phyloP scores from a whole-genome alignment of 2,113 vertebrate genomes.

The Rynchops niger region DNA sequence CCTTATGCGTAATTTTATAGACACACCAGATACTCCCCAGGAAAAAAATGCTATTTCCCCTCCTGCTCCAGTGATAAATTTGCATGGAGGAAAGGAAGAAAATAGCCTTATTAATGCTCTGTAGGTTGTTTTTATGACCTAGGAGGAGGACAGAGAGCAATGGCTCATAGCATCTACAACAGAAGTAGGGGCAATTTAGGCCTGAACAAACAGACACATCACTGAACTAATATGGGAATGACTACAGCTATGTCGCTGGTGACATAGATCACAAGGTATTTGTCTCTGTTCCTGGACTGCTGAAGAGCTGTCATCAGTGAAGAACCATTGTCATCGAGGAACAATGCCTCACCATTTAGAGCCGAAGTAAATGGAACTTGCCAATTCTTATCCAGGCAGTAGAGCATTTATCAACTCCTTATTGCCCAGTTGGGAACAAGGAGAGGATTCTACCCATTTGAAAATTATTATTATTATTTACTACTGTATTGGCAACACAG shows the following conservation, averaged over 20 bases:
- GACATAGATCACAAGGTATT: constrained; percentile 1
- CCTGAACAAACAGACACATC: not conserved
- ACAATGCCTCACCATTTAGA: constrained; percentile 52
- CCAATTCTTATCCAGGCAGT: constrained; percentile 36
- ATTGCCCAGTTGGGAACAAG: constrained; percentile 42
- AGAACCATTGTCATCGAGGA: constrained; percentile 34
- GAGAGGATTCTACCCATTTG: constrained; percentile 42
- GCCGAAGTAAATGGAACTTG: constrained; percentile 32
- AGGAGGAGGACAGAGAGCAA: not conserved
- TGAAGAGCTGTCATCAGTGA: constrained; percentile 12
- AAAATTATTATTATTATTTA: constrained; percentile 68
- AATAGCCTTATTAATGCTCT: not conserved
- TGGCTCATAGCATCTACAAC: not conserved
- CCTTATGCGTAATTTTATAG: not conserved
- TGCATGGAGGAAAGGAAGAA: not conserved
- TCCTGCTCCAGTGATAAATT: not conserved
- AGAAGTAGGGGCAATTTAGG: not conserved
- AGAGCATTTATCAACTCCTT: constrained; percentile 47
- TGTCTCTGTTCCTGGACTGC: not conserved
- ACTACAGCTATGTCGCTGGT: not conserved
- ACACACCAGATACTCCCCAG: not conserved
- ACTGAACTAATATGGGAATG: not conserved
- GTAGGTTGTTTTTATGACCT: not conserved
- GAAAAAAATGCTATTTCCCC: not conserved
- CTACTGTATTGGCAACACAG: constrained; percentile 39